Conservation (phyloP, 2,888 invertebrate genomes). For the Xanthia togata region DNA sequence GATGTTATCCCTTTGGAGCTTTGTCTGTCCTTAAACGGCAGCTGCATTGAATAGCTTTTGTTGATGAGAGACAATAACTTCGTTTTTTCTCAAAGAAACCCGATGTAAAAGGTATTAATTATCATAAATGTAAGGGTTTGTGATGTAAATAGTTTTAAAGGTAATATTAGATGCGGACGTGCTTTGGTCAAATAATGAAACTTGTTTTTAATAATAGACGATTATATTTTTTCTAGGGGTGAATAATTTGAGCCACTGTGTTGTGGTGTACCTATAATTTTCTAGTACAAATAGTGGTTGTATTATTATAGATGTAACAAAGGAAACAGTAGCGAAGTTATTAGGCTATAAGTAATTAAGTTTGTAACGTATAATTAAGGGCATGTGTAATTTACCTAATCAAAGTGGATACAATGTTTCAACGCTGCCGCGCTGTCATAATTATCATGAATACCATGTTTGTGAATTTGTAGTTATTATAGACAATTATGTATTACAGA, state of each 20-base stretch:
- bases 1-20: conserved; percentile 86
- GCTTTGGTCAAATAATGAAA: conserved; percentile 64
- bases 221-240: conserved; percentile 55
- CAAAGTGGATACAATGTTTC: conserved; percentile 60
- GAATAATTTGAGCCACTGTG: conserved; percentile 59
- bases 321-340: conserved; percentile 55
- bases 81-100: conserved; percentile 73
- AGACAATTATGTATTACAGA: conserved; percentile 37
- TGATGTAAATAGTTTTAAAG: conserved; percentile 68
- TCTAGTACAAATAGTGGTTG: conserved; percentile 43
- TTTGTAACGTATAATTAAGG: conserved; percentile 54
- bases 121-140: conserved; percentile 78
- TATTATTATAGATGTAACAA: conserved; percentile 51
- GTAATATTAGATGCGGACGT: conserved; percentile 66
- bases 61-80: conserved; percentile 78
- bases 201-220: conserved; percentile 60
- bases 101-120: conserved; percentile 80
- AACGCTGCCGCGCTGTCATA: conserved; percentile 41
- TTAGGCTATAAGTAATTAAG: conserved; percentile 54
- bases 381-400: conserved; percentile 52
- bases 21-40: conserved; percentile 88
- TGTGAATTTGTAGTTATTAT: conserved; percentile 36
- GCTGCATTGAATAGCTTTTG: conserved; percentile 82
- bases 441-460: conserved; percentile 47
- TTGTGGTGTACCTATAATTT: conserved; percentile 59